phyloP scores from a whole-genome alignment of 2,113 vertebrate genomes.

The Plecturocebus donacophilus region DNA sequence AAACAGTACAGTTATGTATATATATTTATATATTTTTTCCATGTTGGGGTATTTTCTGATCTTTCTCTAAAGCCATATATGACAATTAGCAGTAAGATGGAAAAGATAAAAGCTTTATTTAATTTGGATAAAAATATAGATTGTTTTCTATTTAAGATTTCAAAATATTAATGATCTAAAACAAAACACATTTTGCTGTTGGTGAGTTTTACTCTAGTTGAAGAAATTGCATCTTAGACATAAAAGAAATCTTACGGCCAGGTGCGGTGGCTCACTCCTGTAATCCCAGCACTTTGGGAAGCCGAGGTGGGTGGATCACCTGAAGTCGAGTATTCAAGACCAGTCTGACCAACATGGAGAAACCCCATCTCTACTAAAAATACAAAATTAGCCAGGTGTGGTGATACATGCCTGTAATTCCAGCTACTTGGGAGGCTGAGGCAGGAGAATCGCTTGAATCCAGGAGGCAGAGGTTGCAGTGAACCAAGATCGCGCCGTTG shows the following conservation, averaged over 20 bases:
- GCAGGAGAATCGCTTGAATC: too few species aligned
- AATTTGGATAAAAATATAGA: not conserved
- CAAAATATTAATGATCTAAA: conserved; percentile 23
- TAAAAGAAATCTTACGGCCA: not conserved
- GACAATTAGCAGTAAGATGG: not conserved
- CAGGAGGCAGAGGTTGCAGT: too few species aligned
- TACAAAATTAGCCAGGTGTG: too few species aligned
- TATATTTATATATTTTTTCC: not conserved
- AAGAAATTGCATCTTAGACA: not conserved
- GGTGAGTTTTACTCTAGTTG: not conserved
- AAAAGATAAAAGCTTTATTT: not conserved
- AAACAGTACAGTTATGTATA: not conserved
- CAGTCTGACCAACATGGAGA: too few species aligned
- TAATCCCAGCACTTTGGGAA: too few species aligned
- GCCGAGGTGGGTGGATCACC: too few species aligned
- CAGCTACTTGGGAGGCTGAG: too few species aligned
- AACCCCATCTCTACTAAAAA: too few species aligned
- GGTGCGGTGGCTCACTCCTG: too few species aligned
- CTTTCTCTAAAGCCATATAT: not conserved
- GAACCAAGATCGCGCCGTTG: too few species aligned
- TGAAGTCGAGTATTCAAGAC: too few species aligned
- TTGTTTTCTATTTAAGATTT: conserved; percentile 25
- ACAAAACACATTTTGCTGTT: not conserved
- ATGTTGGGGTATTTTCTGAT: not conserved
- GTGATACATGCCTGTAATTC: too few species aligned